phyloP scores from a whole-genome alignment of 2,113 vertebrate genomes.

The Labeo catla region DNA sequence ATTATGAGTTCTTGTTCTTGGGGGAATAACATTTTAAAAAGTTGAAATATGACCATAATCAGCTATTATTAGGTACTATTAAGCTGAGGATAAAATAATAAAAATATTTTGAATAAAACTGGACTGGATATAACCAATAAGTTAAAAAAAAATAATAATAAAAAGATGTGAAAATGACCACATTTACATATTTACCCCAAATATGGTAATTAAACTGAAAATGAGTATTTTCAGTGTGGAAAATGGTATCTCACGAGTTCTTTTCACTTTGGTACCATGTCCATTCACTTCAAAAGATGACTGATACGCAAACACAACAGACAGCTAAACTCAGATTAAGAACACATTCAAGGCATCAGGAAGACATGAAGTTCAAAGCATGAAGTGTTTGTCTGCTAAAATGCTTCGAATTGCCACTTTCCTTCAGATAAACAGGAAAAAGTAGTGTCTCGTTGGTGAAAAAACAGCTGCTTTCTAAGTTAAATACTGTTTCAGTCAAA shows the following conservation, averaged over 20 bases:
- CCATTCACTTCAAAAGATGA: constrained; percentile 16
- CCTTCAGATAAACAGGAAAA: constrained; percentile 25
- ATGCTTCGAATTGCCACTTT: constrained; percentile 10
- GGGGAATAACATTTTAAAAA: not conserved
- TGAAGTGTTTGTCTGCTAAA: constrained; percentile 33
- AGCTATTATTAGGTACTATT: not conserved
- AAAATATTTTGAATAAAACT: not conserved
- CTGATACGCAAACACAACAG: not conserved
- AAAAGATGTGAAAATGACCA: not conserved
- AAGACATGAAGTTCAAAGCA: constrained; percentile 36
- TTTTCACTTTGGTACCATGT: constrained; percentile 34
- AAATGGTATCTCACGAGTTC: not conserved
- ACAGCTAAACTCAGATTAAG: constrained; percentile 10
- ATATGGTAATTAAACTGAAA: not conserved
- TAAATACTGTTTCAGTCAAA: constrained; percentile 66
- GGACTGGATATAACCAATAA: not conserved
- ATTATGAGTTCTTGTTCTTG: not conserved
- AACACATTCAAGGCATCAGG: constrained; percentile 48
- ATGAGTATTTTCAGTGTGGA: not conserved
- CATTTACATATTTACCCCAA: constrained; percentile 5
- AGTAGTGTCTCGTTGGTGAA: constrained; percentile 13
- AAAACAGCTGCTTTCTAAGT: constrained; percentile 44
- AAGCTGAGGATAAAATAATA: not conserved
- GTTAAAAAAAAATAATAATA: not conserved
- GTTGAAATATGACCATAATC: not conserved